Base-by-base conservation (phyloP, 2,113 vertebrate species). In the Nibea coibor region DNA sequence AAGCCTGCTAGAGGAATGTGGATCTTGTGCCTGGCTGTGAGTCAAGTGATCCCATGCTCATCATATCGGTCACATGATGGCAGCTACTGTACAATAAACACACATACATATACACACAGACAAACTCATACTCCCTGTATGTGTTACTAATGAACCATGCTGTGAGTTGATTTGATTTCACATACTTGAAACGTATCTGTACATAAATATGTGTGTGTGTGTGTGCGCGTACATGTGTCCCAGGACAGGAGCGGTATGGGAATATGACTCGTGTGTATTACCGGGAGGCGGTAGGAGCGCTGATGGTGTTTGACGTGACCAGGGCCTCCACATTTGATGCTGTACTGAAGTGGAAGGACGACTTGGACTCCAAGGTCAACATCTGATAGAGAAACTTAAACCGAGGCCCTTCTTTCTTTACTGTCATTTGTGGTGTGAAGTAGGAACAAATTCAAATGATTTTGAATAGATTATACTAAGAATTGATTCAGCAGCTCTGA, bases 181-280 rank as follows among this genome's bases (percentile, higher is more conserved):
- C 42, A 16, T 35, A 35, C 9, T 53, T 82, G 1, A 57, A 76
- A 50, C 17, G n/a, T 67, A n/a, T 63, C 28, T 73, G 63, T 82
- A 42, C 24, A 20, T 35, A 1, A 15, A 12, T 47, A 1, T 9
- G 11, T 43, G 11, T 14, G 11, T 43, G 43, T 12, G 42, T 45
- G 19, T 72, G 1, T 72, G n/a, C n/a, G n/a, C n/a, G n/a, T n/a
- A n/a, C n/a, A 31, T 72, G 71, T 24, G 15, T 74, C 75, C 11
- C 88, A 96, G 96, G 95, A 77, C 96, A 96, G 90, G 96, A 96
- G 87, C 90, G 95, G 1, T 96, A 96, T 42, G 96, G 96, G 51
- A 96, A 96, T 92, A 96, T 96, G 96, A 96, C 96, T 10, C 93
- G 95, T 6, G 94, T 96, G 57, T 96, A 96, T 73, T 96, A 96